A percentile compares a stretch with the other conserved stretches of the same genome.
Conservation (phyloP, 2,888 invertebrate species). For the Melinopterus prodromus region DNA sequence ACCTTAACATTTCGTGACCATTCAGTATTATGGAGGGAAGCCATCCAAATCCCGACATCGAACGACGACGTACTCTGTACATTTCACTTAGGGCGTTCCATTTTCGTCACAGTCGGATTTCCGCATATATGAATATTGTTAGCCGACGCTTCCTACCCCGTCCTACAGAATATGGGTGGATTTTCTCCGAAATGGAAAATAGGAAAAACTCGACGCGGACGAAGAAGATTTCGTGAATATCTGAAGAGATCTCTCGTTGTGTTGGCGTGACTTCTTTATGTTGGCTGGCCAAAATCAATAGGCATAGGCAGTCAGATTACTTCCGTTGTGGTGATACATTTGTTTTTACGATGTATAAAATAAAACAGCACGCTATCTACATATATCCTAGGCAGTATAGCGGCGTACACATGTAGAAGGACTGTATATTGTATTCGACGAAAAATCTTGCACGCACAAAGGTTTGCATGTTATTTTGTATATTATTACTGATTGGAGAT, state of each 20-base stretch:
- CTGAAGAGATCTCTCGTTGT: conserved; percentile 7
- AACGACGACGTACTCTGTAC: conserved; percentile 16
- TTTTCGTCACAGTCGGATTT: conserved; percentile 22
- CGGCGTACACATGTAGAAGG: too few relatives aligned
- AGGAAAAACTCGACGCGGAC: conserved; percentile 15
- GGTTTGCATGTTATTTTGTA: too few relatives aligned
- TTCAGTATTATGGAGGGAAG: neutral
- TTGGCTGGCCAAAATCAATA: neutral
- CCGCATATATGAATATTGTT: conserved; percentile 26
- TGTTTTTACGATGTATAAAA: neutral
- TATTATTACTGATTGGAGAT: too few relatives aligned
- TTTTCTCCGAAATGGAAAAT: conserved; percentile 23
- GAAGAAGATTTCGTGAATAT: conserved; percentile 19
- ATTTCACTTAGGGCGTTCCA: conserved; percentile 25
- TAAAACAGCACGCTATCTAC: too few relatives aligned
- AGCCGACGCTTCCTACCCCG: neutral
- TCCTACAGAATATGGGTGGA: conserved; percentile 12
- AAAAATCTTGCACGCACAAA: too few relatives aligned
- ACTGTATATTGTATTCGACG: too few relatives aligned
- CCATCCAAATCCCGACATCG: conserved; percentile 15
- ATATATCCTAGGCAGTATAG: too few relatives aligned
- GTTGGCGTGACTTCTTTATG: neutral
- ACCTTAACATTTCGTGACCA: too few relatives aligned
- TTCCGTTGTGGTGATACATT: neutral
- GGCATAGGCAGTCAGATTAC: neutral